Conservation (phyloP, 1,140 invertebrate genomes). For the Dinoponera quadriceps region DNA sequence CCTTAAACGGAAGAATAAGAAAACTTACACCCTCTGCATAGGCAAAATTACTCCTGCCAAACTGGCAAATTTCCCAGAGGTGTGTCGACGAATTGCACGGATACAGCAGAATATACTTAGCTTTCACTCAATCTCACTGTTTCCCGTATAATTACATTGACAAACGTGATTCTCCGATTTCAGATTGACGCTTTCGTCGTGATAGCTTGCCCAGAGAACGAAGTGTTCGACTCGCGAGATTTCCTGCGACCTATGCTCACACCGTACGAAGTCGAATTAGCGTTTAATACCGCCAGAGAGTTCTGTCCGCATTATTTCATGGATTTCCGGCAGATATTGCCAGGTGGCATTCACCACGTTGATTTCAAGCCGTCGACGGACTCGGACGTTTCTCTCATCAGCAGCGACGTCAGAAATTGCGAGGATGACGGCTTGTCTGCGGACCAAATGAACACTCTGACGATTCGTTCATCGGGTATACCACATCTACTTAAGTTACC, state of each 20-base stretch:
- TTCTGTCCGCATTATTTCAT: constrained; percentile 89
- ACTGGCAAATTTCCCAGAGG: constrained; percentile 96
- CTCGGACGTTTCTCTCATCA: constrained; percentile 90
- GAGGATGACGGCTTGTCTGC: constrained; percentile 71
- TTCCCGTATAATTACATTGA: neutral
- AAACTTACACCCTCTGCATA: constrained; percentile 95
- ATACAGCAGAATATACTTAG: neutral
- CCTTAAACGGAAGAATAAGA: constrained; percentile 91
- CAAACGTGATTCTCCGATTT: constrained; percentile 78
- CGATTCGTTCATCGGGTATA: constrained; percentile 63
- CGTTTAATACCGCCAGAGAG: constrained; percentile 89
- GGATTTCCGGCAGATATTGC: constrained; percentile 92
- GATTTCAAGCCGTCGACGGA: constrained; percentile 82
- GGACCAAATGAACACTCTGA: constrained; percentile 78
- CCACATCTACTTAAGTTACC: constrained; percentile 19
- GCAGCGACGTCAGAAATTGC: constrained; percentile 87
- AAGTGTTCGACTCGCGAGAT: constrained; percentile 93
- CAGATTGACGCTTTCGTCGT: constrained; percentile 96
- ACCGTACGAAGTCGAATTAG: constrained; percentile 97
- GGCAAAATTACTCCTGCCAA: constrained; percentile 97
- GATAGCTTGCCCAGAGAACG: constrained; percentile 95
- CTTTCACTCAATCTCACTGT: neutral
- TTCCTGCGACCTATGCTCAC: constrained; percentile 96
- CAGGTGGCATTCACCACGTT: constrained; percentile 87
- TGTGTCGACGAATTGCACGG: constrained; percentile 77